Percentiles rank a stretch among this genome's conserved stretches.
Evolutionary conservation across 2,888 invertebrate species (phyloP).

Genomic region (Fragum sueziense): DNA sequence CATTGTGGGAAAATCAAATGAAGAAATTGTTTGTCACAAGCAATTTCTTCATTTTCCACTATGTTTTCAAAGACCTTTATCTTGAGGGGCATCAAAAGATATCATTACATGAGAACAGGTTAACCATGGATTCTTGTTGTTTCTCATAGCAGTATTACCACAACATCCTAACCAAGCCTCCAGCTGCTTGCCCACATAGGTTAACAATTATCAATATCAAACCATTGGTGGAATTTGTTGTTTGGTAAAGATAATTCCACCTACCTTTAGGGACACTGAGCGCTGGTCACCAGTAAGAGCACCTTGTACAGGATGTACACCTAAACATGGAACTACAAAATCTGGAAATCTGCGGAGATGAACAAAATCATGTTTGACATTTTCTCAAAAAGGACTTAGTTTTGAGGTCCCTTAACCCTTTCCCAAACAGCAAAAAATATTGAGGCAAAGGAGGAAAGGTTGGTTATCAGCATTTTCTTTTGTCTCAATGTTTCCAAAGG

Average conservation of each 20-base stretch:
- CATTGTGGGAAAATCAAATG: not conserved
- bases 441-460: not conserved
- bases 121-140: not conserved
- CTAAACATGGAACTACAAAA: constrained; percentile 74
- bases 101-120: not conserved
- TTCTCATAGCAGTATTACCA: too few relatives aligned
- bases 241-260: too few relatives aligned
- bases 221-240: too few relatives aligned
- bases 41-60: not conserved
- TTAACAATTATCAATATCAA: too few relatives aligned
- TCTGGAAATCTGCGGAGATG: constrained; percentile 66
- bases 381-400: too few relatives aligned
- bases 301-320: constrained; percentile 75
- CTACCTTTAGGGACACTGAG: constrained; percentile 69
- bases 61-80: not conserved
- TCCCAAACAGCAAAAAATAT: too few relatives aligned
- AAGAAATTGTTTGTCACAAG: constrained; percentile 1
- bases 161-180: too few relatives aligned
- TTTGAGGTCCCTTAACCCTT: too few relatives aligned
- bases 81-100: not conserved
- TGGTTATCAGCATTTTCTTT: not conserved
- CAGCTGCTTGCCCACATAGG: too few relatives aligned
- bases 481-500: not conserved
- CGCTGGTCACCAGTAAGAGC: constrained; percentile 63
- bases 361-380: not conserved